phyloP scores from a whole-genome alignment of 2,797 vertebrate genomes.

The Apodemus agrarius region DNA sequence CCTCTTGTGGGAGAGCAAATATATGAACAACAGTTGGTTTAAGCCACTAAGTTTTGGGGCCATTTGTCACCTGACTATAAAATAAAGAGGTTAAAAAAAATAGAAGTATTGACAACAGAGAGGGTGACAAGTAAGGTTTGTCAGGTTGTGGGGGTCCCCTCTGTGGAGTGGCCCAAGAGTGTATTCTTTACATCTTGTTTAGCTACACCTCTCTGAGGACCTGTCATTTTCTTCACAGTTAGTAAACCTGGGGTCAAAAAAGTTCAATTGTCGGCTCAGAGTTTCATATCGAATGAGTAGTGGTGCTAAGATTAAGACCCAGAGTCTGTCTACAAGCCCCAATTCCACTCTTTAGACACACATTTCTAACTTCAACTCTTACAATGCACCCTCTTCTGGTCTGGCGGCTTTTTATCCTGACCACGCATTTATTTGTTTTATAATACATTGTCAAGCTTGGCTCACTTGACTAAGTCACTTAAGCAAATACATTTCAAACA shows the following conservation, averaged over 20 bases:
- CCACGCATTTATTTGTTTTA: slow-evolving; percentile 23
- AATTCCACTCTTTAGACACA: neutral
- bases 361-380: neutral
- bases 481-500: slow-evolving; percentile 32
- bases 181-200: slow-evolving; percentile 18
- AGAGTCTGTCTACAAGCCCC: neutral
- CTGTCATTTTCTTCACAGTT: neutral
- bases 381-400: neutral
- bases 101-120: neutral
- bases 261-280: neutral
- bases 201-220: neutral
- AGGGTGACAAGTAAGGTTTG: neutral
- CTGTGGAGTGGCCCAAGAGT: neutral
- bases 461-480: slow-evolving; percentile 3
- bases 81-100: neutral
- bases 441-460: slow-evolving; percentile 33
- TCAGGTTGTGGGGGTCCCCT: neutral
- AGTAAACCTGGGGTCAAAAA: neutral
- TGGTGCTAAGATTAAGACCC: neutral
- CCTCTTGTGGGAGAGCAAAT: neutral
- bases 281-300: neutral
- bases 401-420: neutral
- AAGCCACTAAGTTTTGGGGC: neutral
- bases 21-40: neutral
- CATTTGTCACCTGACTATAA: slow-evolving; percentile 18